These are phyloP conservation scores for Carettochelys insculpta DNA, from an alignment of 2,113 vertebrate genomes.

Conservation along the genomic window DNA sequence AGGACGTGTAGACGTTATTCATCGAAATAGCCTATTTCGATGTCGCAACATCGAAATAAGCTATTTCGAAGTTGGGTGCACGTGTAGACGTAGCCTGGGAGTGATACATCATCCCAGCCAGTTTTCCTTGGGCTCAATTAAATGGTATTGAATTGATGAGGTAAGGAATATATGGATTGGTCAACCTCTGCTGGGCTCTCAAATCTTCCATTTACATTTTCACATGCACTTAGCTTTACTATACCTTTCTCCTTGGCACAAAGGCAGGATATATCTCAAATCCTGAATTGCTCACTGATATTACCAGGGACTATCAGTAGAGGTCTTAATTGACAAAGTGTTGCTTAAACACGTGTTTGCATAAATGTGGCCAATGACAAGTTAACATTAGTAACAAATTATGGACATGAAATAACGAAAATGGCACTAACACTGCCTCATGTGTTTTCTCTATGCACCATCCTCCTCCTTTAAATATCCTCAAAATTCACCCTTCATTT, in stretches of 20 bases:
- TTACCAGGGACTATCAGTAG: neutral
- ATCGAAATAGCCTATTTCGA: too few species aligned
- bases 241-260: neutral
- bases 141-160: neutral
- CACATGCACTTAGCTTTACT: neutral
- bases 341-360: neutral
- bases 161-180: neutral
- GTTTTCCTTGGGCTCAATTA: neutral
- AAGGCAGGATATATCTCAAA: neutral
- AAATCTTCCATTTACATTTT: neutral
- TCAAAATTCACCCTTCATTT: conserved; percentile 56
- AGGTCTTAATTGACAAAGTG: neutral
- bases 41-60: too few species aligned
- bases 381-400: neutral
- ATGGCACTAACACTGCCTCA: conserved; percentile 18
- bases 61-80: too few species aligned
- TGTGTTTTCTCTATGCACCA: conserved; percentile 28
- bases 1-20: too few species aligned
- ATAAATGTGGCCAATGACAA: conserved; percentile 19
- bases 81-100: too few species aligned
- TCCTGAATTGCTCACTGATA: neutral
- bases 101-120: neutral
- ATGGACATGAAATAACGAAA: conserved; percentile 4
- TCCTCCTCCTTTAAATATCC: conserved; percentile 36
- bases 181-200: neutral